Evolutionary conservation across 2,888 invertebrate species (phyloP).

Genomic region (Mesochorus sp.): DNA sequence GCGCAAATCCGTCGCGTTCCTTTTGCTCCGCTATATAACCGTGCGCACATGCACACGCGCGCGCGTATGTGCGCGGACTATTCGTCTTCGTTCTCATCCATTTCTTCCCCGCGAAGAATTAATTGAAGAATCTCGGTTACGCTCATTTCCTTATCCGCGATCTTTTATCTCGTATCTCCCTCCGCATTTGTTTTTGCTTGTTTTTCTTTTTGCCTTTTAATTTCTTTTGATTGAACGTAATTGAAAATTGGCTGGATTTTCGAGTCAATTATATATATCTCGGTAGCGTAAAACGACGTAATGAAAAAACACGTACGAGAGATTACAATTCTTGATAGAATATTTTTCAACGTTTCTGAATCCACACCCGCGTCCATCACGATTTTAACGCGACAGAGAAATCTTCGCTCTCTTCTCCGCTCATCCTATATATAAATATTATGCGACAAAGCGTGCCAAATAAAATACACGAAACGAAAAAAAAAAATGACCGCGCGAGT

Average conservation of each 20-base stretch:
- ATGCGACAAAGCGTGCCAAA: conserved; percentile 34
- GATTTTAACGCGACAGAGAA: conserved; percentile 52
- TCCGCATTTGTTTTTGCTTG: too few relatives aligned
- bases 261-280: too few relatives aligned
- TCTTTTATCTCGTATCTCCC: conserved; percentile 10
- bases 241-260: too few relatives aligned
- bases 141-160: conserved; percentile 39
- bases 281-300: too few relatives aligned
- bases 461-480: conserved; percentile 38
- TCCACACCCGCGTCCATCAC: conserved; percentile 39
- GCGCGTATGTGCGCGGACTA: conserved; percentile 23
- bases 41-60: too few relatives aligned
- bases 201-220: background rate
- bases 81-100: conserved; percentile 28
- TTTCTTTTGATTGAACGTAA: background rate
- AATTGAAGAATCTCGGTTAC: conserved; percentile 35
- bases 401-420: background rate
- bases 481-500: conserved; percentile 39
- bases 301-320: too few relatives aligned
- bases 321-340: background rate
- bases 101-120: conserved; percentile 23
- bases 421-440: conserved; percentile 7
- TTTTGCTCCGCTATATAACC: conserved; percentile 49
- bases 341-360: background rate
- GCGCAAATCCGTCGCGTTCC: conserved; percentile 49